Evolutionary conservation across 1,140 invertebrate species (phyloP).

Genomic region (Penaeus japonicus): DNA sequence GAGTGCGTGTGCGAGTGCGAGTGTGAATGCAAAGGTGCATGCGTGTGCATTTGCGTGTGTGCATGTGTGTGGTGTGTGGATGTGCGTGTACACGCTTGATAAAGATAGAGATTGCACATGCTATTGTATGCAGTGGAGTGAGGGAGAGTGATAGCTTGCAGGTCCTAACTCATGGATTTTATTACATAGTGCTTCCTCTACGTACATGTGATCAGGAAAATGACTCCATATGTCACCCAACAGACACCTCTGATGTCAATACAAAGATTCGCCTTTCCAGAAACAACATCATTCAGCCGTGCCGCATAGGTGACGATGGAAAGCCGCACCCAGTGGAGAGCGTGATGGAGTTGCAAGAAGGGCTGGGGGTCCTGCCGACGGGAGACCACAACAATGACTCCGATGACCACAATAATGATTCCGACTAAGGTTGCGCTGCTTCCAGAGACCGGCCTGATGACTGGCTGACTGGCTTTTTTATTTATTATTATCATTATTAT

Average conservation of each 20-base stretch:
- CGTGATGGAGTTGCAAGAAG: constrained; percentile 81
- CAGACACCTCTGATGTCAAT: no score
- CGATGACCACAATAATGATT: constrained; percentile 27
- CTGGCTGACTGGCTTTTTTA: no score
- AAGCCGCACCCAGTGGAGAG: constrained; percentile 88
- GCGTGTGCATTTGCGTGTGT: no score
- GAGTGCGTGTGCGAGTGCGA: not conserved
- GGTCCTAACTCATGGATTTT: not conserved
- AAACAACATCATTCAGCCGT: constrained; percentile 86
- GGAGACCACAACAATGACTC: constrained; percentile 10
- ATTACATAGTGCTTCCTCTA: not conserved
- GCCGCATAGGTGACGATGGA: constrained; percentile 87
- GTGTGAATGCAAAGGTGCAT: no score
- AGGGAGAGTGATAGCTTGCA: not conserved
- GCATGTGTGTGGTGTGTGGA: not conserved
- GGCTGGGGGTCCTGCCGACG: constrained; percentile 20
- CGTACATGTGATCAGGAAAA: no score
- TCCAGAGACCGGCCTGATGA: not conserved
- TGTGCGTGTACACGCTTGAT: not conserved
- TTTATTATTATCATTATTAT: no score
- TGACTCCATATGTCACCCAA: no score
- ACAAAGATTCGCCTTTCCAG: no score
- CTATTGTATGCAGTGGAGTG: not conserved
- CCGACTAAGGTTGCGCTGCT: constrained; percentile 18
- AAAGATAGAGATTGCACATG: no score